phyloP scores from a whole-genome alignment of 2,888 invertebrate species.

The Drosophila mercatorum region DNA sequence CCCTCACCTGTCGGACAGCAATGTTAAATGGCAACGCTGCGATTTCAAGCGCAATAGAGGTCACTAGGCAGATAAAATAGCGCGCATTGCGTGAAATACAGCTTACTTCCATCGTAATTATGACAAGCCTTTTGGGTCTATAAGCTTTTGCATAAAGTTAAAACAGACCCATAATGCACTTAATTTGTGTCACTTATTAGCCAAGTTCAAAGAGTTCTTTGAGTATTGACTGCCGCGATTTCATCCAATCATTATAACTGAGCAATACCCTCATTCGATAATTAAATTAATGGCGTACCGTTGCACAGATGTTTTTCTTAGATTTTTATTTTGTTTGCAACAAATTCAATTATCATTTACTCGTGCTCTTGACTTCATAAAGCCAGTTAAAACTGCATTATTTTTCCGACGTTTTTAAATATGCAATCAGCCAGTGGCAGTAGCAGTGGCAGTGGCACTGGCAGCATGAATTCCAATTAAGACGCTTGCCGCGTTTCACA shows the following conservation, averaged over 20 bases:
- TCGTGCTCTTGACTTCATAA: neutral
- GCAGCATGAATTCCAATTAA: constrained; percentile 41
- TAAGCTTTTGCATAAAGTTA: neutral
- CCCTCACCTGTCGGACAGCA: constrained; percentile 6
- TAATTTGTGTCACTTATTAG: neutral
- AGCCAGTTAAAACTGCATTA: neutral
- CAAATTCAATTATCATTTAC: neutral
- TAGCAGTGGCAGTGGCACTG: neutral
- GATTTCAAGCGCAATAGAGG: constrained; percentile 21
- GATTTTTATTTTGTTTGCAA: neutral
- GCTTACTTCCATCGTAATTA: neutral
- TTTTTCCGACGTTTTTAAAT: constrained; percentile 1
- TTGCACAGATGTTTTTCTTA: too few species aligned
- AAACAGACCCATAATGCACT: neutral
- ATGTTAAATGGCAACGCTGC: constrained; percentile 43
- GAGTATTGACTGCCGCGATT: neutral
- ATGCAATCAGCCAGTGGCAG: constrained; percentile 8
- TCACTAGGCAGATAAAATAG: constrained; percentile 39
- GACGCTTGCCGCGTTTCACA: constrained; percentile 8
- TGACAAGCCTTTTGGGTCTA: neutral
- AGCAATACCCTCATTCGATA: too few species aligned
- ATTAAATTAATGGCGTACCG: too few species aligned
- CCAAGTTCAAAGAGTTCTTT: neutral
- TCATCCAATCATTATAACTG: neutral
- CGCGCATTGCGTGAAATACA: neutral